Conservation (phyloP, 2,888 invertebrate species). For the Polyommatus iphigenia region DNA sequence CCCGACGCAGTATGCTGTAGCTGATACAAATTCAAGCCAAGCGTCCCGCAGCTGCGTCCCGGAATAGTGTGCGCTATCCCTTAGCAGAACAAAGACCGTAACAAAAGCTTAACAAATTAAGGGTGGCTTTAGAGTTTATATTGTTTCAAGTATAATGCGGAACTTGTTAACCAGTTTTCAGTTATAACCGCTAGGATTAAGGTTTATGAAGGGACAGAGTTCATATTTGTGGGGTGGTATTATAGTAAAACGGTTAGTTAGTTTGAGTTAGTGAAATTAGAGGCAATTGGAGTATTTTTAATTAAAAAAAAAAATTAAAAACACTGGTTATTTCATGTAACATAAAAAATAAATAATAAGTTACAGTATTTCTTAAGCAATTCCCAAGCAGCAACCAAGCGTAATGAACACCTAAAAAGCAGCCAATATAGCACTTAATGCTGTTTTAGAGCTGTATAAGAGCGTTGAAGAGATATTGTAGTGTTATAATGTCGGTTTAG, state of each 20-base stretch:
- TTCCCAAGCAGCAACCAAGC: no score
- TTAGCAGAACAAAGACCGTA: not conserved
- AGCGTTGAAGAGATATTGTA: no score
- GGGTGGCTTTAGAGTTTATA: not conserved
- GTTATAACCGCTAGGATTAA: constrained; percentile 1
- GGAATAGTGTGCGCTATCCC: not conserved
- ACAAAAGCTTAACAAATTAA: constrained; percentile 18
- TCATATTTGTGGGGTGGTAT: not conserved
- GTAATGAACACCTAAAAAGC: no score
- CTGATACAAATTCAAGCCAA: no score
- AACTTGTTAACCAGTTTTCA: not conserved
- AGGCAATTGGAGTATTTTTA: no score
- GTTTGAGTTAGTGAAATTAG: not conserved
- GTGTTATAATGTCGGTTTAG: no score
- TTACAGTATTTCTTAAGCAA: no score
- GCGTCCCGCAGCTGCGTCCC: not conserved
- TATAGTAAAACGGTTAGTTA: not conserved
- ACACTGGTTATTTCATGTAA: no score
- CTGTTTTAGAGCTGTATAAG: no score
- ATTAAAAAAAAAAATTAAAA: no score
- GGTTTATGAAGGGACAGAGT: not conserved
- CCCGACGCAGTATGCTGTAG: not conserved
- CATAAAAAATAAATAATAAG: no score
- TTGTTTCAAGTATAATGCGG: not conserved
- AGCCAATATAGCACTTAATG: no score